A percentile compares a stretch with the other conserved stretches of the same genome.
Conservation (phyloP, 2,113 vertebrate genomes). For the Accipiter cooperii region DNA sequence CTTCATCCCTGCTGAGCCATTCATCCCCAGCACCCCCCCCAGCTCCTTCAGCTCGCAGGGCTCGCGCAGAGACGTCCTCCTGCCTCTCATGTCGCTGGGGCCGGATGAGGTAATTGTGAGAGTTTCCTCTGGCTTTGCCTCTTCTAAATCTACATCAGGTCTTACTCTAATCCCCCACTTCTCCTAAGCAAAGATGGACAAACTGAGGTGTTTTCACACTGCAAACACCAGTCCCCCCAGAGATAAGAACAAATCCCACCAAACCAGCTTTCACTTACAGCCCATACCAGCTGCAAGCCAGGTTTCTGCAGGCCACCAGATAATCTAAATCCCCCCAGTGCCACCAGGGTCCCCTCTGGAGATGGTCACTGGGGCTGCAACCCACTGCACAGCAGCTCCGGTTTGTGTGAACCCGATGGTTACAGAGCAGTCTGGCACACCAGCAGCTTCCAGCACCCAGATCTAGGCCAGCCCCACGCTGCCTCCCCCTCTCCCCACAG, state of each 20-base stretch:
- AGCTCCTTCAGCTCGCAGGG: background rate
- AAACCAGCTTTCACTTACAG: background rate
- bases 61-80: background rate
- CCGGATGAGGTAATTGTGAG: fast-evolving
- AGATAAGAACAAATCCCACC: background rate
- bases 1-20: background rate
- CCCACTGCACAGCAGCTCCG: background rate
- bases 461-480: background rate
- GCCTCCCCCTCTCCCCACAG: background rate
- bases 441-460: background rate
- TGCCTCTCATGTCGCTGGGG: background rate
- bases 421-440: background rate
- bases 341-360: background rate
- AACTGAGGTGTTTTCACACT: fast-evolving
- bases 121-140: background rate
- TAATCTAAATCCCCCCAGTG: background rate
- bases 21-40: background rate
- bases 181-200: background rate
- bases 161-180: background rate
- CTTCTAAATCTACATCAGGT: fast-evolving
- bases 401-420: fast-evolving
- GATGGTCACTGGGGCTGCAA: background rate
- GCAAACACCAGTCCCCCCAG: background rate
- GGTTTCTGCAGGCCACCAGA: background rate
- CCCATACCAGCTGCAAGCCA: background rate